phyloP scores from a whole-genome alignment of 2,113 vertebrate species.

The Scomber scombrus region DNA sequence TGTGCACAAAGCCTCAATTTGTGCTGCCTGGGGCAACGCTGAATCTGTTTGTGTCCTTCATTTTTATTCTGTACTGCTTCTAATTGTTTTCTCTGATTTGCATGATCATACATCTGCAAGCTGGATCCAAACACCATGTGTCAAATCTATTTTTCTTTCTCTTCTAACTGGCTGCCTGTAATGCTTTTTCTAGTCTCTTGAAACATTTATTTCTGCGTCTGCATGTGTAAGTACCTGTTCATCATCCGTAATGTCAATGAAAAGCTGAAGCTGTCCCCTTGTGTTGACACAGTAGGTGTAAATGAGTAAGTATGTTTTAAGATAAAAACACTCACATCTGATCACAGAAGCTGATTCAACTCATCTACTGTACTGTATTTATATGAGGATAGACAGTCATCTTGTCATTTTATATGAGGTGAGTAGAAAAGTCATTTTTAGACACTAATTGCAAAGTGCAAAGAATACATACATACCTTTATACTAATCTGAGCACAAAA shows the following conservation, averaged over 20 bases:
- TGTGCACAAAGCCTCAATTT: no score
- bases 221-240: conserved; percentile 14
- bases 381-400: not conserved
- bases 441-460: no score
- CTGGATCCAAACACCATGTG: conserved; percentile 1
- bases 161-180: conserved; percentile 23
- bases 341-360: not conserved
- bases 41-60: conserved; percentile 12
- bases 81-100: conserved; percentile 21
- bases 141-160: not conserved
- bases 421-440: no score
- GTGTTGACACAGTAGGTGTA: conserved; percentile 5
- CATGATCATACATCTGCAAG: not conserved
- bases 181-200: not conserved
- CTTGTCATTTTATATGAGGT: no score
- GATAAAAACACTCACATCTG: not conserved
- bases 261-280: not conserved
- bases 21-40: no score
- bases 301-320: not conserved
- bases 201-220: not conserved
- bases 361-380: not conserved
- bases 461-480: not conserved
- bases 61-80: not conserved
- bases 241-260: not conserved
- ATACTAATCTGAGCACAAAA: not conserved